Evolutionary conservation across 1,140 invertebrate genomes (phyloP).

Genomic region (Sesamia nonagrioides): DNA sequence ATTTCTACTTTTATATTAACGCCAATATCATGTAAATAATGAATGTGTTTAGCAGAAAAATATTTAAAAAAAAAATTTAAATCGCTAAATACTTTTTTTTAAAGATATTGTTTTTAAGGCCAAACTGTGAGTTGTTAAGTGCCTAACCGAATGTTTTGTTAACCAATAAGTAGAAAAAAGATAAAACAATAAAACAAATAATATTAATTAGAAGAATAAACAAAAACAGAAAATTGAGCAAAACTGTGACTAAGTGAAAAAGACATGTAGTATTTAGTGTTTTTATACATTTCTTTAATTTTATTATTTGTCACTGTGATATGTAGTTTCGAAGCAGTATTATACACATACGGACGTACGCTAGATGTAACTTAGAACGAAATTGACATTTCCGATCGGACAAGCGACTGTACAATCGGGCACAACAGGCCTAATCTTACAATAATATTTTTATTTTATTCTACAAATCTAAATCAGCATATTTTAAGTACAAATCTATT

Average conservation of each 20-base stretch:
- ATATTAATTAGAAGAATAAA: constrained; percentile 47
- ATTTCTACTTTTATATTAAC: neutral
- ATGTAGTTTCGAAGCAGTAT: constrained; percentile 70
- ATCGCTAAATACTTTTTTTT: neutral
- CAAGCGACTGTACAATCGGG: constrained; percentile 71
- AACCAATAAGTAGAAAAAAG: constrained; percentile 45
- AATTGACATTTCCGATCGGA: constrained; percentile 60
- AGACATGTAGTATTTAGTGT: constrained; percentile 44
- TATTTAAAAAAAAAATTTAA: neutral
- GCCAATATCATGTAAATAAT: no score
- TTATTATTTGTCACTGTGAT: constrained; percentile 83
- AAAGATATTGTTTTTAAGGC: constrained; percentile 12
- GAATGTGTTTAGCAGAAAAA: neutral
- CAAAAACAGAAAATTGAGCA: constrained; percentile 50
- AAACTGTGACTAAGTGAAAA: constrained; percentile 42
- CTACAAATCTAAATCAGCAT: constrained; percentile 57
- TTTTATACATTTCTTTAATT: constrained; percentile 37
- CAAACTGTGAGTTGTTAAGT: constrained; percentile 28
- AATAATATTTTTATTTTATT: constrained; percentile 56
- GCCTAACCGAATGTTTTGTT: constrained; percentile 53
- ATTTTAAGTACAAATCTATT: constrained; percentile 78
- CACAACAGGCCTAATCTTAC: constrained; percentile 59
- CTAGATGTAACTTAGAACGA: constrained; percentile 36
- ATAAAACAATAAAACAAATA: constrained; percentile 36
- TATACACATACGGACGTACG: constrained; percentile 46